Evolutionary conservation across 2,888 invertebrate species (phyloP), one percentile per base, ranked within the genome.

Genomic region (Crepidodera aurea): DNA sequence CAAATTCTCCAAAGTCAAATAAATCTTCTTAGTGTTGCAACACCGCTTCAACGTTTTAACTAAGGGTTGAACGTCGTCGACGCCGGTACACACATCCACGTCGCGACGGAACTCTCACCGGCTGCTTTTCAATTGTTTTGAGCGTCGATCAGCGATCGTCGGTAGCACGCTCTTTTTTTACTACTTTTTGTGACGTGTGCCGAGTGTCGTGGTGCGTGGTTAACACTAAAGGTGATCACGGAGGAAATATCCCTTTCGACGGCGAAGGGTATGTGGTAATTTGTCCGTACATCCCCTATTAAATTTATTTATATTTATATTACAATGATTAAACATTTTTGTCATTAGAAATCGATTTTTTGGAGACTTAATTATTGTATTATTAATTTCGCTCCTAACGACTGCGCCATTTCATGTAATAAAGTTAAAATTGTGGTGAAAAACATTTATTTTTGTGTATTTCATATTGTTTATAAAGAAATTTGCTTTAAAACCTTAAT

Each of bases 81-180:
- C 15, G 22, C 44, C 44, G 44, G 44, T 44, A 44, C 44, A 44
- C 44, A 22, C 12, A 44, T 18, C 44, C 8, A n/a, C 44, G 44
- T 44, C 44, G 44, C 44, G 44, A 13, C 44, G 44, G 44, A 5
- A 44, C 22, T 44, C 44, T 44, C 22, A 44, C 44, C 44, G 44
- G 19, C 19, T n/a, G 44, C 44, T 44, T 44, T 44, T 44, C 22
- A 25, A 44, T 44, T 22, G 44, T 16, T 44, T 44, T 4, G 22
- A 44, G 44, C 44, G 19, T 42, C 42, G 42, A 18, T n/a, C 34
- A 6, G 18, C 18, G 19, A 42, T 8, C 44, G 44, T 44, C 44
- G 12, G 22, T 22, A 22, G n/a, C 13, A 4, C 1, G 18, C n/a
- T 8, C n/a, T 22, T 22, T 44, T 25, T 22, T 22, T 8, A 44